A percentile compares a stretch with the other conserved stretches of the same genome.
Evolutionary conservation across 1,140 invertebrate species (phyloP).

Genomic region (Platorchestia sp.): DNA sequence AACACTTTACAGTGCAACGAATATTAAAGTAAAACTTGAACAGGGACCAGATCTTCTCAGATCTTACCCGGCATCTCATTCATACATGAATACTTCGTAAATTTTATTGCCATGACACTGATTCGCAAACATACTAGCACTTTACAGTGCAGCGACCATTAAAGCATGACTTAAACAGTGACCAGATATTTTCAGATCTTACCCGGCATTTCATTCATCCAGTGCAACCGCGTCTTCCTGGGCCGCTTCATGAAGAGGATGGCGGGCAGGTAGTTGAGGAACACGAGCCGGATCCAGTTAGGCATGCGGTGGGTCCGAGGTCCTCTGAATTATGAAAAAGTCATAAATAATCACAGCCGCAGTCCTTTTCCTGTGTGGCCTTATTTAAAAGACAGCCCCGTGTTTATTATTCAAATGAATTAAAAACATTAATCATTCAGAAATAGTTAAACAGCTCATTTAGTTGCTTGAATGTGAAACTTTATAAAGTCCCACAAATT

Average conservation of each 20-base stretch:
- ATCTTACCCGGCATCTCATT: too few relatives aligned
- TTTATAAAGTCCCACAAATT: too few relatives aligned
- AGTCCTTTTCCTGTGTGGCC: background rate
- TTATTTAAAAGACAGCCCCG: background rate
- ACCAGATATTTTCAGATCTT: background rate
- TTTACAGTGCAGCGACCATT: background rate
- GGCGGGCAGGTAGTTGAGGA: slow-evolving; percentile 81
- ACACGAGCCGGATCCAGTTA: slow-evolving; percentile 91
- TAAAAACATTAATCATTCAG: too few relatives aligned
- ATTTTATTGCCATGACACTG: too few relatives aligned
- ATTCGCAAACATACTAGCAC: background rate
- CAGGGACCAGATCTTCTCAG: too few relatives aligned
- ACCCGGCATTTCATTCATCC: slow-evolving; percentile 96
- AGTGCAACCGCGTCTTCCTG: slow-evolving; percentile 89
- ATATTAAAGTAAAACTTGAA: too few relatives aligned
- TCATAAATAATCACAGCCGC: too few relatives aligned
- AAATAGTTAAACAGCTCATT: too few relatives aligned
- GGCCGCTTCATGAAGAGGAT: slow-evolving; percentile 91
- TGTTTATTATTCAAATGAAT: background rate
- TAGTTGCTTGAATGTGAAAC: too few relatives aligned
- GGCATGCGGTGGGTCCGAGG: slow-evolving; percentile 92
- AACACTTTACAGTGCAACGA: too few relatives aligned
- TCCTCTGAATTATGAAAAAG: slow-evolving; percentile 73
- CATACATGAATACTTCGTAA: too few relatives aligned
- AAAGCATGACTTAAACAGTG: background rate